Conservation (phyloP, 2,113 vertebrate genomes). For the Larimichthys polyactis region DNA sequence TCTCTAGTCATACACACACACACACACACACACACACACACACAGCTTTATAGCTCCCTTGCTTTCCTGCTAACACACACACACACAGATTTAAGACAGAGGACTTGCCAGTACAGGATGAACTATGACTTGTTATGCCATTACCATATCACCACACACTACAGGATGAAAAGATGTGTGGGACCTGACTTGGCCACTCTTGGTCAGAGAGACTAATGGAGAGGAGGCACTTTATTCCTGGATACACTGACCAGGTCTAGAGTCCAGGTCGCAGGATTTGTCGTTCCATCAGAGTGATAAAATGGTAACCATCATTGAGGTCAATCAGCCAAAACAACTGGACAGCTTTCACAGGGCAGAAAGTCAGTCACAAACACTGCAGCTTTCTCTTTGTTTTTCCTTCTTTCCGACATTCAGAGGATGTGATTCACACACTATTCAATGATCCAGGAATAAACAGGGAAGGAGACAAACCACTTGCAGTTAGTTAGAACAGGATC, state of each 20-base stretch:
- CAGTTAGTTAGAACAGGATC: not conserved
- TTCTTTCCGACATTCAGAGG: not conserved
- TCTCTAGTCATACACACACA: conserved; percentile 50
- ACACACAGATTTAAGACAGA: conserved; percentile 3
- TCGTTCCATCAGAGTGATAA: conserved; percentile 52
- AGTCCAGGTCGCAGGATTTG: conserved; percentile 13
- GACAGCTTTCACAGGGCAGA: conserved; percentile 15
- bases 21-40: conserved; percentile 33
- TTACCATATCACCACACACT: conserved; percentile 43
- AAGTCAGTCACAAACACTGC: not conserved
- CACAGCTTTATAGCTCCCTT: conserved; percentile 13
- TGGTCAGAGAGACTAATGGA: conserved; percentile 66
- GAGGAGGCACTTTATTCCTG: conserved; percentile 27
- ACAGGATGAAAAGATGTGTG: conserved; percentile 41
- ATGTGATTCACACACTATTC: not conserved
- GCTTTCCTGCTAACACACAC: conserved; percentile 6
- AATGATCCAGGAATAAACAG: not conserved
- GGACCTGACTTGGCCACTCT: conserved; percentile 5
- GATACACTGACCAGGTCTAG: conserved; percentile 11
- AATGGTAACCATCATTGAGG: not conserved
- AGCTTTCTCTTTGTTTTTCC: not conserved
- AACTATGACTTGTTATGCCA: conserved; percentile 64
- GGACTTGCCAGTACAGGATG: conserved; percentile 14
- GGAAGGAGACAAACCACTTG: not conserved
- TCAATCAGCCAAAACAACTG: conserved; percentile 5